Base-by-base conservation (phyloP, 2,113 vertebrate species). In the Nyctibius bracteatus region DNA sequence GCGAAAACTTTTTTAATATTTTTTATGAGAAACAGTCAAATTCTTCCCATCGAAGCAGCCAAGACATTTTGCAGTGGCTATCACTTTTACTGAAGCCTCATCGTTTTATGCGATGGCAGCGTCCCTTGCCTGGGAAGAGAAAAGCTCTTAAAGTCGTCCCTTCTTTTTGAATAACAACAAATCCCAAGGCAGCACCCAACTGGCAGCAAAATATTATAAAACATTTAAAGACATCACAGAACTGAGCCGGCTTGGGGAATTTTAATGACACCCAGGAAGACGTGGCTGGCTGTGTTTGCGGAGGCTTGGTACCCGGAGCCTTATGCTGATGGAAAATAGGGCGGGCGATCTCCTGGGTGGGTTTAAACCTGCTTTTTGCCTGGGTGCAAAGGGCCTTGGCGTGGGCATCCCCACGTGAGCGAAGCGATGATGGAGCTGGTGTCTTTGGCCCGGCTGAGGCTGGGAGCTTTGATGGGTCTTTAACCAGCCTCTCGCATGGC, bases 101-200 rank as follows among this genome's bases (percentile, higher is more conserved):
- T 92, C 83, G 65, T 87, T 96, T 97, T 75, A 54, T 84, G 95
- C 2, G 0, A 13, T 74, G 74, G 71, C 62, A 77, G 94, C 86
- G 74, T 75, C 66, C 88, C 22, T 94, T 54, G 83, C 63, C 49
- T 43, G 72, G 41, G 63, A 89, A 97, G 73, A 65, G 86, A 59
- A 90, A 92, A 84, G 39, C 75, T 84, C 72, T 89, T 68, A 31
- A 77, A 91, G 85, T 73, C 73, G 44, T 96, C 80, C 82, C 81
- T 93, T 88, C 72, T 70, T 94, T 92, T 91, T 97, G 96, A 94
- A 73, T 71, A 85, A 78, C 94, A 89, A 49, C 73, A 95, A 97
- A 81, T 95, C 83, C 88, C 88, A 72, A 67, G 70, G 86, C 92
- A 43, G 63, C 51, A 51, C 89, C 62, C 92, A 67, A 24, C 68